Evolutionary conservation across 2,113 vertebrate species (phyloP), one percentile per base, ranked within the genome.

Genomic region (Nymphicus hollandicus): DNA sequence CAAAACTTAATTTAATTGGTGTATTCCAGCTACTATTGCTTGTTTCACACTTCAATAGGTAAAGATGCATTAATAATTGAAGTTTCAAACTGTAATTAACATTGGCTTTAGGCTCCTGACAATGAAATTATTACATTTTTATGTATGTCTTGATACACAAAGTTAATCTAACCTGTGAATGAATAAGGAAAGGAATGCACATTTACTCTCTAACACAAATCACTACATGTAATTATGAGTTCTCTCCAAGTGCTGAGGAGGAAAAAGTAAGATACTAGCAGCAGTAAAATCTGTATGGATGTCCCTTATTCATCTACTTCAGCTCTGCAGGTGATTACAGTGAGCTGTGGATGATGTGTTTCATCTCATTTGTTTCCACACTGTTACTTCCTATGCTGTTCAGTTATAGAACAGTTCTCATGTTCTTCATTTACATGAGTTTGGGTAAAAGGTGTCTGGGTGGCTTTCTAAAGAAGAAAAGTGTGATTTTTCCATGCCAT

Each of bases 21-120:
- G 92, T 92, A 97, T 97, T 96, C 89, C 95, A 98, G 97, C 97
- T 97, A 98, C 98, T 97, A 95, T 96, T 97, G 97, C 97, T 98
- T 98, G 98, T 98, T 98, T 98, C 98, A 98, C 97, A 97, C 97
- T 96, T 97, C 97, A 94, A 80, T 98, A 97, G 96, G 96, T 98
- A 98, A 98, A 98, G 98, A 97, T 98, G 96, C 97, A 98, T 98
- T 98, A 98, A 98, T 98, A 98, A 98, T 98, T 95, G 4, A 98
- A 97, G 93, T 97, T 98, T 97, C 96, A 96, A 98, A 97, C 96
- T 97, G 97, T 98, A 98, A 98, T 98, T 98, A 98, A 97, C 71
- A 55, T 96, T 98, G 96, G 97, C 97, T 98, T 98, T 97, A 97
- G 97, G 95, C 93, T 98, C 74, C 92, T 97, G 93, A 97, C 98